These are phyloP conservation scores for Diorhabda elongata DNA, from an alignment of 1,140 invertebrate genomes.

Conservation along the genomic window DNA sequence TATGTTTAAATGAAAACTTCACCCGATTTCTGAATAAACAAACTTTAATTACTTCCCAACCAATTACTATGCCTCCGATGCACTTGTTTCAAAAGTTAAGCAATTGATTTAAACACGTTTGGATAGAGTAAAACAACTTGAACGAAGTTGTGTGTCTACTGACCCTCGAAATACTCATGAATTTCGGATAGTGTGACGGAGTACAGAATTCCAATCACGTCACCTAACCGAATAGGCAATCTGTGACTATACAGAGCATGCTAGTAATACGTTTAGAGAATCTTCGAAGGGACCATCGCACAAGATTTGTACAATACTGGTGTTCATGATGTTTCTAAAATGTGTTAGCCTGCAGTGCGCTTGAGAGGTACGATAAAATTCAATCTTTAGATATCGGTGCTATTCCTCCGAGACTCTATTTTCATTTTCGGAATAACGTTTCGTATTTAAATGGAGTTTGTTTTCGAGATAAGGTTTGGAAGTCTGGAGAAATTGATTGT, in stretches of 20 bases:
- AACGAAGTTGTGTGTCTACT: background rate
- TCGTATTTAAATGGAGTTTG: too few relatives aligned
- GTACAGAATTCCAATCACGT: conserved; percentile 19
- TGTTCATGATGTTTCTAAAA: conserved; percentile 8
- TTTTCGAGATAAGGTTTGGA: too few relatives aligned
- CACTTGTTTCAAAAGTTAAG: too few relatives aligned
- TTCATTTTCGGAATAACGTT: background rate
- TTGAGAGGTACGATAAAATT: conserved; percentile 8
- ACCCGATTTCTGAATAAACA: too few relatives aligned
- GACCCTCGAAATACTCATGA: conserved; percentile 1
- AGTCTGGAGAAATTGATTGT: too few relatives aligned
- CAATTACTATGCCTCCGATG: too few relatives aligned
- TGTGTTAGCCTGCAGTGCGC: conserved; percentile 5
- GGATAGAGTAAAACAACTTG: background rate
- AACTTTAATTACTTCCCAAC: too few relatives aligned
- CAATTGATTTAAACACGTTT: too few relatives aligned
- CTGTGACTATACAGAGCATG: conserved; percentile 17
- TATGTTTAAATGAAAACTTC: too few relatives aligned
- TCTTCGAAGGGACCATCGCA: conserved; percentile 4
- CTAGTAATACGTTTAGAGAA: conserved; percentile 17
- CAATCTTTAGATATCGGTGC: conserved; percentile 8
- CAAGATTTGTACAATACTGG: conserved; percentile 20
- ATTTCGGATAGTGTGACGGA: conserved; percentile 8
- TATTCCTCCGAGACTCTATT: background rate
- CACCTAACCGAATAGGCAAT: conserved; percentile 21